Conservation (phyloP, 2,797 vertebrate species). For the Lacerta agilis region DNA sequence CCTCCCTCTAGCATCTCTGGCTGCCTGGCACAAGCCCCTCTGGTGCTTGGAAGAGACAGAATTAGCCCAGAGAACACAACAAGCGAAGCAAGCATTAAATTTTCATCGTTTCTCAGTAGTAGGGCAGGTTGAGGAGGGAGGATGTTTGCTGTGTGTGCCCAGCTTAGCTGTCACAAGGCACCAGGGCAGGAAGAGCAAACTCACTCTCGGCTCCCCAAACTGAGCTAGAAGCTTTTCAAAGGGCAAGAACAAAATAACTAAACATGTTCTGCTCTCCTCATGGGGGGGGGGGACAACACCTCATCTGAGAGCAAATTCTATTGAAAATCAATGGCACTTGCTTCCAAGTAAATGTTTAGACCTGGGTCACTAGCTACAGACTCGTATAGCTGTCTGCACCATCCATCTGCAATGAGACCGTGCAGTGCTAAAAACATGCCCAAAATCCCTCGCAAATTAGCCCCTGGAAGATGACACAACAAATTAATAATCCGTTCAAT, state of each 20-base stretch:
- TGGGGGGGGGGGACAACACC: no score
- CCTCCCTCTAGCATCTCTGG: not conserved
- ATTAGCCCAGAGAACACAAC: conserved; percentile 7
- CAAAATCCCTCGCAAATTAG: not conserved
- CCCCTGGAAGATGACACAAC: not conserved
- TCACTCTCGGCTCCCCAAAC: not conserved
- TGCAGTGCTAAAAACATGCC: not conserved
- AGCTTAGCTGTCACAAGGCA: not conserved
- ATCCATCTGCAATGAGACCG: not conserved
- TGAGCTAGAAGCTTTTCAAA: not conserved
- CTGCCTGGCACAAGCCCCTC: conserved; percentile 3
- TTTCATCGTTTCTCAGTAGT: conserved; percentile 2
- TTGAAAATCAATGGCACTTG: not conserved
- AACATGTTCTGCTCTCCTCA: not conserved
- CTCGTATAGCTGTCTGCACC: not conserved
- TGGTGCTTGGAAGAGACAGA: not conserved
- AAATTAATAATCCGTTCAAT: not conserved
- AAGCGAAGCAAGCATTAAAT: conserved; percentile 15
- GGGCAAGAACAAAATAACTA: not conserved
- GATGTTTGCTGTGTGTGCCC: not conserved
- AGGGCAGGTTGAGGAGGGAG: not conserved
- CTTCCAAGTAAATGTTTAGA: not conserved
- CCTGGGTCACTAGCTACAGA: not conserved
- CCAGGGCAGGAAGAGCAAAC: not conserved
- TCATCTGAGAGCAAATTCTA: not conserved